phyloP scores from a whole-genome alignment of 2,113 vertebrate species.

The Pterocles orientalis region DNA sequence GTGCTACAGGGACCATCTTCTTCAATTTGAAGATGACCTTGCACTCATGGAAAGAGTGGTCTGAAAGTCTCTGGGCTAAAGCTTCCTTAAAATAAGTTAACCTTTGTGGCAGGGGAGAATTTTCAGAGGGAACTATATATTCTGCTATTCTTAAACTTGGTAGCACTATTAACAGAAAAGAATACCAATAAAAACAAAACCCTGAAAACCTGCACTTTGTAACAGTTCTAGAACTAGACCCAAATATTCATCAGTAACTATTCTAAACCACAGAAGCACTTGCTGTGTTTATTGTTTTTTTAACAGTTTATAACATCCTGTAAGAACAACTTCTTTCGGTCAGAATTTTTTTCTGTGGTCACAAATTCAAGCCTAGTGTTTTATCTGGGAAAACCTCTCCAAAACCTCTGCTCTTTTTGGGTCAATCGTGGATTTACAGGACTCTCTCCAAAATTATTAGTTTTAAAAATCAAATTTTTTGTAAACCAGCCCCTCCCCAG shows the following conservation, averaged over 20 bases:
- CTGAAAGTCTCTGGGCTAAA: not conserved
- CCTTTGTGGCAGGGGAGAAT: not conserved
- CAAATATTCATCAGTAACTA: not conserved
- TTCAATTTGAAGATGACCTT: not conserved
- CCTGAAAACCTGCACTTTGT: not conserved
- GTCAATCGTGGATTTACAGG: not conserved
- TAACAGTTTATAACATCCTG: not conserved
- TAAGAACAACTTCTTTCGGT: not conserved
- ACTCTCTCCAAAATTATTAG: not conserved
- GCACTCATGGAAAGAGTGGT: not conserved
- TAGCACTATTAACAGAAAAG: not conserved
- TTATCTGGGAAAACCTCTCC: not conserved
- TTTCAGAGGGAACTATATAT: not conserved
- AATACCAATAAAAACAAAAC: not conserved
- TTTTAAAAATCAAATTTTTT: not conserved
- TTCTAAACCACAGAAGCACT: not conserved
- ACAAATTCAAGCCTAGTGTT: not conserved
- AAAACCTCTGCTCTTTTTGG: not conserved
- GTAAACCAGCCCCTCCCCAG: not conserved
- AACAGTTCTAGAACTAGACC: not conserved
- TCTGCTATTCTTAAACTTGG: not conserved
- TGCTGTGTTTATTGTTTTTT: not conserved
- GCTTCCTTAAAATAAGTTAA: not conserved
- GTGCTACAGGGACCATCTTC: not conserved
- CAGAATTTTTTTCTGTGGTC: not conserved